Base-by-base conservation (phyloP, 1,140 invertebrate genomes). In the Pissodes strobi region DNA sequence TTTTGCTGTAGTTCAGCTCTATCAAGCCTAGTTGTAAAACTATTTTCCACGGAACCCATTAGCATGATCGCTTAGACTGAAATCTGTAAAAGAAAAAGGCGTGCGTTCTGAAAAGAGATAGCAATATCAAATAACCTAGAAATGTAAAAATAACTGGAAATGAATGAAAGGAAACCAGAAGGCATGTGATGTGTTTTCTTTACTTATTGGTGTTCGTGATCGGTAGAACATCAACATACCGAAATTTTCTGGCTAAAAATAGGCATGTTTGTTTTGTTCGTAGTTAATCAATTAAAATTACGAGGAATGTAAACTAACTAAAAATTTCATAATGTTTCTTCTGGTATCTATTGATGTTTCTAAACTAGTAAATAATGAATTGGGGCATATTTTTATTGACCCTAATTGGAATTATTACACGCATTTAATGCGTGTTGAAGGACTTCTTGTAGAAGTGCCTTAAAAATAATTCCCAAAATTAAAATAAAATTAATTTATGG, bases 111-210 rank as follows among this genome's bases (percentile, higher is more conserved):
- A 52, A 52, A 49, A 49, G 49, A 52, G 49, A 34, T 15, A 19
- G 49, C 22, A n/a, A 34, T 10, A 34, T n/a, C 15, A 17, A 19
- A 52, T 19, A 52, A 18, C 30, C 25, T 52, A 52, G 49, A 52
- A 52, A 52, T 37, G 49, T 52, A 52, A 30, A 52, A 52, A 52
- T 52, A 52, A 52, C 49, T 52, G 49, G 49, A 52, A 52, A 27
- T 52, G 49, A 52, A 52, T 52, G 49, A 52, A 52, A 52, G 49
- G 49, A 52, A 52, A 52, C 18, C 49, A 27, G 25, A 15, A 49
- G 25, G 21, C 46, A 49, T 49, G 46, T 49, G 46, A 21, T 49
- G 21, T 27, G 18, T 49, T 23, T 45, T 49, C 22, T 49, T 49
- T 27, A 27, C 25, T 27, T 27, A 5, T 25, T 30, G 10, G 46